These are phyloP conservation scores for Mastacembelus armatus DNA, from an alignment of 2,797 vertebrate genomes.

Conservation along the genomic window DNA sequence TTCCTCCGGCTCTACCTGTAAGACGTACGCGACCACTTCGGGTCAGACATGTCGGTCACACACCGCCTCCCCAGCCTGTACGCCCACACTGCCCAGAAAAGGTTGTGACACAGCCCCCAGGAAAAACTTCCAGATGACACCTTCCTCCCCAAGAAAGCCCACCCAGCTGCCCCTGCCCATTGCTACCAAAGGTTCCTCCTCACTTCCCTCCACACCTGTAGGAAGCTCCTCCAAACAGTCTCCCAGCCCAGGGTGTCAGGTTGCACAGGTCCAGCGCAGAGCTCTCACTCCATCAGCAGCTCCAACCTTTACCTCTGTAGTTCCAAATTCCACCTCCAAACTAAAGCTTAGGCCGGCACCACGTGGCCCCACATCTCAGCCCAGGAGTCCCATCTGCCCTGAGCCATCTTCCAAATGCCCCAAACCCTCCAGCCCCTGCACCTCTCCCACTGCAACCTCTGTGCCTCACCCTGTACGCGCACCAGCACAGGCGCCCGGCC, in stretches of 20 bases:
- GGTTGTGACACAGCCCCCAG: constrained; percentile 83
- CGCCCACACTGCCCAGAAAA: constrained; percentile 79
- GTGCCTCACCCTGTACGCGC: constrained; percentile 62
- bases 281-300: constrained; percentile 57
- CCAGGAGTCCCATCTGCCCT: constrained; percentile 83
- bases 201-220: constrained; percentile 57
- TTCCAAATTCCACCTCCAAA: constrained; percentile 43
- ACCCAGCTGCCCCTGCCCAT: constrained; percentile 69
- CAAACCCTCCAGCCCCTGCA: constrained; percentile 67
- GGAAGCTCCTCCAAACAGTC: constrained; percentile 40
- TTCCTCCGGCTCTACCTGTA: constrained; percentile 42
- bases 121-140: constrained; percentile 80
- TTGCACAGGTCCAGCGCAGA: constrained; percentile 23
- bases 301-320: neutral
- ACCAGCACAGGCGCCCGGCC: constrained; percentile 15
- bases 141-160: constrained; percentile 68
- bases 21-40: constrained; percentile 32
- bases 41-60: constrained; percentile 63
- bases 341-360: constrained; percentile 65
- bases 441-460: constrained; percentile 42
- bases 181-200: constrained; percentile 62
- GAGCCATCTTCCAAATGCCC: constrained; percentile 80
- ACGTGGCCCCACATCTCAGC: constrained; percentile 56
- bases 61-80: constrained; percentile 73
- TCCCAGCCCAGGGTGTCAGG: constrained; percentile 27